Percentiles rank a stretch among this genome's conserved stretches.
phyloP scores from a whole-genome alignment of 2,113 vertebrate species.

The Indicator indicator region DNA sequence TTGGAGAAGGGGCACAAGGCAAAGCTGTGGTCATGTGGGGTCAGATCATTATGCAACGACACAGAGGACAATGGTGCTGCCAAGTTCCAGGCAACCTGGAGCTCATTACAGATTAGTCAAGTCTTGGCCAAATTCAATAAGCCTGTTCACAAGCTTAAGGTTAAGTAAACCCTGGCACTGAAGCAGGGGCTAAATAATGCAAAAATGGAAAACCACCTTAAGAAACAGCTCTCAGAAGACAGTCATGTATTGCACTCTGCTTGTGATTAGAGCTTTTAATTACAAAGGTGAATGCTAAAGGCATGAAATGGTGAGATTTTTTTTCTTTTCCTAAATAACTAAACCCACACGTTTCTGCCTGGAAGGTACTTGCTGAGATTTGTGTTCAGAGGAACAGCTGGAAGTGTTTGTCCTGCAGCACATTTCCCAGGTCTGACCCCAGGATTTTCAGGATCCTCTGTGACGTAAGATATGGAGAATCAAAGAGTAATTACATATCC shows the following conservation, averaged over 20 bases:
- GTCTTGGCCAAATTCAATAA: slow-evolving; percentile 74
- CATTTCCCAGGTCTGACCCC: slow-evolving; percentile 43
- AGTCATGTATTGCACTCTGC: background rate
- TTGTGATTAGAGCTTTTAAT: slow-evolving; percentile 47
- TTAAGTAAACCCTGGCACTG: slow-evolving; percentile 54
- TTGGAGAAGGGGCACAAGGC: background rate
- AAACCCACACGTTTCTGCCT: background rate
- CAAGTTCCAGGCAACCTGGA: slow-evolving; percentile 73
- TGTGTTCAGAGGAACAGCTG: slow-evolving; percentile 40
- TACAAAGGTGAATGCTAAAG: slow-evolving; percentile 25
- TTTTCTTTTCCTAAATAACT: slow-evolving; percentile 26
- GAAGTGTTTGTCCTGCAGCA: slow-evolving; percentile 48
- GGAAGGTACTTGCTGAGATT: slow-evolving; percentile 38
- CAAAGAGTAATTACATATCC: slow-evolving; percentile 15
- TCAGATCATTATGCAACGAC: slow-evolving; percentile 69
- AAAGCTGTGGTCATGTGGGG: background rate
- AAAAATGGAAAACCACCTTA: slow-evolving; percentile 56
- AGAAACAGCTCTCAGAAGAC: slow-evolving; percentile 23
- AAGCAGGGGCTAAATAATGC: slow-evolving; percentile 5
- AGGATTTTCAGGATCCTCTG: slow-evolving; percentile 24
- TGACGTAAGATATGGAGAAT: background rate
- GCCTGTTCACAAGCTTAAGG: slow-evolving; percentile 62
- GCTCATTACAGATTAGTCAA: slow-evolving; percentile 66
- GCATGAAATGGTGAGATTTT: background rate
- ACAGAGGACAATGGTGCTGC: background rate